phyloP scores from a whole-genome alignment of 2,888 invertebrate species.

The Tigriopus californicus region DNA sequence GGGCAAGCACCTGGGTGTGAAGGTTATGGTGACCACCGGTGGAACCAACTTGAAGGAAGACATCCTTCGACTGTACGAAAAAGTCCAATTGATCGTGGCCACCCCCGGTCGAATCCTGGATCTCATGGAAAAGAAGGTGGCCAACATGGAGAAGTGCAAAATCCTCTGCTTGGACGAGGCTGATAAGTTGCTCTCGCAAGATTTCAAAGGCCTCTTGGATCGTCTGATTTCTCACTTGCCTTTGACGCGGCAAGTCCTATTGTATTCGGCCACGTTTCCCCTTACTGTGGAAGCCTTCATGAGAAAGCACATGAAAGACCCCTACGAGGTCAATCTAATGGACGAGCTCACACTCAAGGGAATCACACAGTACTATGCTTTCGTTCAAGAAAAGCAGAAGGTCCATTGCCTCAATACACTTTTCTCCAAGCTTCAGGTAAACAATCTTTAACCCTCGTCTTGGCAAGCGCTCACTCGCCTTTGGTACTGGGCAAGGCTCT shows the following conservation, averaged over 20 bases:
- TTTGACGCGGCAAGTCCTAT: slow-evolving; percentile 82
- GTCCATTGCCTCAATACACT: slow-evolving; percentile 98
- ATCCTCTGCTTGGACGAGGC: slow-evolving; percentile 97
- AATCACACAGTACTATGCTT: slow-evolving; percentile 99
- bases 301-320: slow-evolving; percentile 14
- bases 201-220: slow-evolving; percentile 97
- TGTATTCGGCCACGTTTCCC: slow-evolving; percentile 98
- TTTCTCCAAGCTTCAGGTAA: slow-evolving; percentile 65
- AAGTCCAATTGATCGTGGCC: slow-evolving; percentile 96
- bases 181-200: slow-evolving; percentile 94
- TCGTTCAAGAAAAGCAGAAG: slow-evolving; percentile 98
- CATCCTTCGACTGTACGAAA: slow-evolving; percentile 97
- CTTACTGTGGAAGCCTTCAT: slow-evolving; percentile 43
- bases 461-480: no score
- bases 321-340: slow-evolving; percentile 97
- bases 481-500: background rate
- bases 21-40: slow-evolving; percentile 96
- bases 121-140: slow-evolving; percentile 92
- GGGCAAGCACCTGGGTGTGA: slow-evolving; percentile 87
- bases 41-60: slow-evolving; percentile 56
- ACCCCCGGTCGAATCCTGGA: slow-evolving; percentile 98
- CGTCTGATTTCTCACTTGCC: slow-evolving; percentile 85
- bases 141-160: slow-evolving; percentile 86
- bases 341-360: slow-evolving; percentile 97
- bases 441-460: no score